Percentiles rank a stretch among this genome's conserved stretches.
phyloP scores from a whole-genome alignment of 2,888 invertebrate species.

The Metacarcinus magister region DNA sequence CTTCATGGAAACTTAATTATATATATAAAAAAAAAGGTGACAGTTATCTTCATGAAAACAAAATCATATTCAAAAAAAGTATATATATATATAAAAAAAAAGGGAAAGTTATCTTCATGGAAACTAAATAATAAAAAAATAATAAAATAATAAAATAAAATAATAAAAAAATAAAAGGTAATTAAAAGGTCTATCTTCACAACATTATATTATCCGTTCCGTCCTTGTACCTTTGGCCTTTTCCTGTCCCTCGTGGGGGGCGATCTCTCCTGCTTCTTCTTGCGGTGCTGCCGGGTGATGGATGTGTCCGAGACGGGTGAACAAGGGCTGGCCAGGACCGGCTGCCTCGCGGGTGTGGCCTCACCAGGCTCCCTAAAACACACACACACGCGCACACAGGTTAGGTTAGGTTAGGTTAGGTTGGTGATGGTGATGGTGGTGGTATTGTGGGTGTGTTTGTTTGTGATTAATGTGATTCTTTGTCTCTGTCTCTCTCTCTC shows the following conservation, averaged over 20 bases:
- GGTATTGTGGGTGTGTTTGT: too few relatives aligned
- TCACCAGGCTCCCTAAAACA: constrained; percentile 23
- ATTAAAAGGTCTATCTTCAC: not conserved
- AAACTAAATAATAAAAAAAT: too few relatives aligned
- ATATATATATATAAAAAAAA: too few relatives aligned
- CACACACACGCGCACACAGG: not conserved
- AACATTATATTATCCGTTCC: too few relatives aligned
- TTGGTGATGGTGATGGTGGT: too few relatives aligned
- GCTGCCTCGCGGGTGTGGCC: constrained; percentile 8
- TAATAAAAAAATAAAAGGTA: not conserved
- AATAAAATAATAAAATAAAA: not conserved
- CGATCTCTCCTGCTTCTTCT: constrained; percentile 70
- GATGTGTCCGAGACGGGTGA: constrained; percentile 68
- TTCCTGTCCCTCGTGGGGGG: constrained; percentile 64
- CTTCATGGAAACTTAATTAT: too few relatives aligned
- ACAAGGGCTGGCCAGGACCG: constrained; percentile 66
- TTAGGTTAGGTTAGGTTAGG: not conserved
- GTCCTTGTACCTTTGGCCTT: constrained; percentile 61
- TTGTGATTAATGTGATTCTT: too few relatives aligned
- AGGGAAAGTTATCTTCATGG: too few relatives aligned
- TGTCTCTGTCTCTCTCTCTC: too few relatives aligned
- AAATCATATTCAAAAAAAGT: too few relatives aligned
- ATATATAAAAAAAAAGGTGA: too few relatives aligned
- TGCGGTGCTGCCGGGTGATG: constrained; percentile 66
- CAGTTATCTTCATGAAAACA: too few relatives aligned